phyloP scores from a whole-genome alignment of 1,140 invertebrate genomes.

The Aricia agestis region DNA sequence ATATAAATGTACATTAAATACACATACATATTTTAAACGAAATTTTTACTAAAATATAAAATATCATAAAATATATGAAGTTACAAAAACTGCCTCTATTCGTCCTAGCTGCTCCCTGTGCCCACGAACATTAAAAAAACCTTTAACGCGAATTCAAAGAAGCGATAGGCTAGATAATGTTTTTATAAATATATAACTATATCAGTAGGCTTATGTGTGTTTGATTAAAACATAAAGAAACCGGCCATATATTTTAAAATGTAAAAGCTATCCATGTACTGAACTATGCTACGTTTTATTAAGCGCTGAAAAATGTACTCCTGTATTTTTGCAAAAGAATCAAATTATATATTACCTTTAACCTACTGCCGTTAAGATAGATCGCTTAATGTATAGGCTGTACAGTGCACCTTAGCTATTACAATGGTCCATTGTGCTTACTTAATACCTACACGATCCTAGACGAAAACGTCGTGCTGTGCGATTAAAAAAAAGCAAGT shows the following conservation, averaged over 20 bases:
- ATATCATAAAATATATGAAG: not conserved
- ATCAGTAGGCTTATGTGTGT: conserved; percentile 33
- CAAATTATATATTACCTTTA: conserved; percentile 30
- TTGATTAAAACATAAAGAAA: conserved; percentile 32
- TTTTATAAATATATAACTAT: conserved; percentile 33
- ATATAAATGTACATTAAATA: conserved; percentile 5
- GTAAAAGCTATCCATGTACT: conserved; percentile 31
- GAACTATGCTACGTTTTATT: conserved; percentile 36
- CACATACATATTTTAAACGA: not conserved
- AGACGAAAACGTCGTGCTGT: not conserved
- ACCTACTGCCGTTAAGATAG: conserved; percentile 38
- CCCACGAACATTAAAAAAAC: conserved; percentile 10
- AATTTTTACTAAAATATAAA: not conserved
- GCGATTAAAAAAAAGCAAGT: not conserved
- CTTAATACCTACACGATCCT: not conserved
- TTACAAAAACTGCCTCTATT: conserved; percentile 19
- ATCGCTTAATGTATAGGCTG: conserved; percentile 26
- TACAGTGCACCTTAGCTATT: conserved; percentile 24
- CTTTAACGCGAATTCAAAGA: conserved; percentile 27
- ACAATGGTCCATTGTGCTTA: not conserved
- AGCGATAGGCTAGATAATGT: conserved; percentile 24
- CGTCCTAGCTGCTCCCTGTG: conserved; percentile 9
- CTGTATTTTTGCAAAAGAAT: conserved; percentile 40
- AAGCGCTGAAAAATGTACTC: conserved; percentile 30
- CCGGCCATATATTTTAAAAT: conserved; percentile 36